Percentiles rank a stretch among this genome's conserved stretches.
Conservation (phyloP, 2,888 invertebrate genomes). For the Sepioteuthis lessoniana region DNA sequence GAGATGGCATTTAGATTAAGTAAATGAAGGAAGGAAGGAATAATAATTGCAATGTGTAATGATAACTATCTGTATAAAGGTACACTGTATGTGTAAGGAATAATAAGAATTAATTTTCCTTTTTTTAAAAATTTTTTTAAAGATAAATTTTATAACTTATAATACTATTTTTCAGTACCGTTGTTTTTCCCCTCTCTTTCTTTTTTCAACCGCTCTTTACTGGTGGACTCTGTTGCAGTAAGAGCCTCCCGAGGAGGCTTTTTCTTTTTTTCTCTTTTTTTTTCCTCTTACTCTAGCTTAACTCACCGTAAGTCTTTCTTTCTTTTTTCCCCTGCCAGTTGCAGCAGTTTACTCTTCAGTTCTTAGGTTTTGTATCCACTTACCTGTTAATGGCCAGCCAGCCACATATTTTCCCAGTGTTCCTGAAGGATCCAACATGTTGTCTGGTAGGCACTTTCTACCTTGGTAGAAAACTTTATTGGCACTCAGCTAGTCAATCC, state of each 20-base stretch:
- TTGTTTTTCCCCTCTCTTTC: background rate
- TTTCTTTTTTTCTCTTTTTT: background rate
- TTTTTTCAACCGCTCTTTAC: background rate
- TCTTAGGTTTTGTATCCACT: constrained; percentile 44
- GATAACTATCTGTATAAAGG: background rate
- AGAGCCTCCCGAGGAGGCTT: background rate
- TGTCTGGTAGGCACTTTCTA: constrained; percentile 40
- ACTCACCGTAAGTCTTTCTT: background rate
- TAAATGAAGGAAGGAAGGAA: no score
- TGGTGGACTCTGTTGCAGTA: background rate
- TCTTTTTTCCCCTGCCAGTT: constrained; percentile 25
- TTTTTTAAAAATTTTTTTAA: background rate
- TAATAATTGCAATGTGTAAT: background rate
- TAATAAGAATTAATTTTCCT: background rate
- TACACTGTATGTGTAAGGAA: background rate
- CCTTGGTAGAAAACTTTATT: background rate
- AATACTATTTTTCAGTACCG: background rate
- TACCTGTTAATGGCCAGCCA: constrained; percentile 48
- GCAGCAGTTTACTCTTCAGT: constrained; percentile 41
- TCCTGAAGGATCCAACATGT: constrained; percentile 39
- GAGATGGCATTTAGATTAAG: no score
- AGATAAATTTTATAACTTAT: background rate
- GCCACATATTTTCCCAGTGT: constrained; percentile 47
- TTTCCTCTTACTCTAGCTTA: background rate
- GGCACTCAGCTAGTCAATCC: background rate